A percentile compares a stretch with the other conserved stretches of the same genome.
Conservation (phyloP, 2,888 invertebrate species). For the Panorpa germanica region DNA sequence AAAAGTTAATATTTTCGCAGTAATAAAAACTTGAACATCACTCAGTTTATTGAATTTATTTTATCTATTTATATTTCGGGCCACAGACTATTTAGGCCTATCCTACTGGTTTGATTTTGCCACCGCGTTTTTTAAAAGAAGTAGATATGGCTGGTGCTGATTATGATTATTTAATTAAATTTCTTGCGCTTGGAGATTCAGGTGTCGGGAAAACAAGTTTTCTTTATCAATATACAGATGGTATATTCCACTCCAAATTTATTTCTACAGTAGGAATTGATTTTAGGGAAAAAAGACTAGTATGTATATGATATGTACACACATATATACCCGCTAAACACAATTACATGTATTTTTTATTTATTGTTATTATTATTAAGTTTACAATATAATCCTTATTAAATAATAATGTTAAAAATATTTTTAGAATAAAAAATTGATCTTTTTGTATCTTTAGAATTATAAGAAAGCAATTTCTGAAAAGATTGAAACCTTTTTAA, state of each 20-base stretch:
- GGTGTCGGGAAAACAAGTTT: conserved; percentile 96
- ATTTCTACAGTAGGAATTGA: conserved; percentile 96
- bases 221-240: conserved; percentile 89
- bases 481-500: not conserved
- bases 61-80: too few relatives aligned
- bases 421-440: conserved; percentile 1
- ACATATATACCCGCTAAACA: too few relatives aligned
- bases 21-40: too few relatives aligned
- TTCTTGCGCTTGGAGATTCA: conserved; percentile 89
- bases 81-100: too few relatives aligned
- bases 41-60: too few relatives aligned
- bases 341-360: too few relatives aligned
- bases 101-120: too few relatives aligned
- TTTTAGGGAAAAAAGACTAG: conserved; percentile 89
- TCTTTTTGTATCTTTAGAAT: not conserved
- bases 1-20: too few relatives aligned
- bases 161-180: conserved; percentile 27
- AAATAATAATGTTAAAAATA: too few relatives aligned
- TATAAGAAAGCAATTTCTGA: not conserved
- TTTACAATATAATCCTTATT: too few relatives aligned
- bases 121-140: too few relatives aligned
- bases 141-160: conserved; percentile 18
- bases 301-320: conserved; percentile 27
- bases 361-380: too few relatives aligned
- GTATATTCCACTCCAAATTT: conserved; percentile 77